Evolutionary conservation across 2,113 vertebrate genomes (phyloP).

Genomic region (Oostethus manadensis): DNA sequence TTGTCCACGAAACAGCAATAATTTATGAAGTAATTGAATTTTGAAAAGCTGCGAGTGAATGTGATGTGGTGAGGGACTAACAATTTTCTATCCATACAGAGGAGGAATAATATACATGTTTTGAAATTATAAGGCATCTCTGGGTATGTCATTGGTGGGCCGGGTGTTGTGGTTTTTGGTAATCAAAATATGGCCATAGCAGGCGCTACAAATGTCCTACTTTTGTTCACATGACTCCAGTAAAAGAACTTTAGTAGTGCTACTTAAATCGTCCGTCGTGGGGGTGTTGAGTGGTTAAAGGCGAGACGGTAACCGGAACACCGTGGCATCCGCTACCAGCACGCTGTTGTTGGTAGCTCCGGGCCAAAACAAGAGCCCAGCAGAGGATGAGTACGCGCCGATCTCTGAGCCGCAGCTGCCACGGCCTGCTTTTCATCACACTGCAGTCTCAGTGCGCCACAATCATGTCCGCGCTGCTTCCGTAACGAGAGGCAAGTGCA

Average conservation of each 20-base stretch:
- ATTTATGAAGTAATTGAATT: too few species aligned
- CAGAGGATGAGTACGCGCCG: constrained; percentile 41
- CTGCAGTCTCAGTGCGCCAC: constrained; percentile 11
- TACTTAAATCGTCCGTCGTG: constrained; percentile 38
- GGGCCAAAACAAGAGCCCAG: constrained; percentile 59
- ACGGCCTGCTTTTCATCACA: constrained; percentile 36
- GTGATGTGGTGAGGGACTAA: too few species aligned
- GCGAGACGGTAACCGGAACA: constrained; percentile 30
- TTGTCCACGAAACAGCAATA: too few species aligned
- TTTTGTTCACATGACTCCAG: constrained; percentile 9
- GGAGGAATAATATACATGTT: too few species aligned
- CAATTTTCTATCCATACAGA: too few species aligned
- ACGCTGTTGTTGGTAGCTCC: constrained; percentile 42
- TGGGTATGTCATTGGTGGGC: too few species aligned
- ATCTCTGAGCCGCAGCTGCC: constrained; percentile 42
- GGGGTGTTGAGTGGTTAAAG: constrained; percentile 40
- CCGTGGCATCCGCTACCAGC: constrained; percentile 47
- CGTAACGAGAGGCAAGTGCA: constrained; percentile 7
- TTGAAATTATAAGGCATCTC: too few species aligned
- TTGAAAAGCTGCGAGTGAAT: too few species aligned
- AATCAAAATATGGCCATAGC: too few species aligned
- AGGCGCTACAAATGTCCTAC: too few species aligned
- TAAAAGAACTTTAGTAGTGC: constrained; percentile 49
- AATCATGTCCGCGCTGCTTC: constrained; percentile 2
- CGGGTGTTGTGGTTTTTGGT: too few species aligned